A percentile compares a stretch with the other conserved stretches of the same genome.
These are phyloP conservation scores for Drosophila eugracilis DNA, from an alignment of 1,140 invertebrate genomes.

Conservation along the genomic window DNA sequence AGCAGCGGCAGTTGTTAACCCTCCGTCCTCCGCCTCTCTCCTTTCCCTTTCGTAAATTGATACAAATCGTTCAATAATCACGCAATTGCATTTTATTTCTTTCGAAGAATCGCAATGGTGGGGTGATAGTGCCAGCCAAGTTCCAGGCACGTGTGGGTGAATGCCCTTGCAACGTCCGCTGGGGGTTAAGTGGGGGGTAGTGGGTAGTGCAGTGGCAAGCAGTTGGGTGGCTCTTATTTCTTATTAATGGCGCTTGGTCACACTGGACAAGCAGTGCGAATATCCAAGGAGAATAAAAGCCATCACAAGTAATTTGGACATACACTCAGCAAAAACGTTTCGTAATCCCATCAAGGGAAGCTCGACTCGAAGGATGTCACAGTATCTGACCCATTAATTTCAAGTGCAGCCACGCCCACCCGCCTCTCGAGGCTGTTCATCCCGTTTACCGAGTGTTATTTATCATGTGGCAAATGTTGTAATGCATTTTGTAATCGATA, in stretches of 20 bases:
- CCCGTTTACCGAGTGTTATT: constrained; percentile 63
- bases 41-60: constrained; percentile 62
- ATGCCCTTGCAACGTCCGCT: constrained; percentile 22
- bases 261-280: not conserved
- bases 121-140: constrained; percentile 1
- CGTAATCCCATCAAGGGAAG: not conserved
- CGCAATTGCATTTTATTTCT: constrained; percentile 76
- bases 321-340: too few relatives aligned
- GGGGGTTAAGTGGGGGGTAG: not conserved
- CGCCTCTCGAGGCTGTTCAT: not conserved
- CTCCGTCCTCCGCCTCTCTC: not conserved
- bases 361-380: not conserved
- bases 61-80: constrained; percentile 83
- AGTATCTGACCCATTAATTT: constrained; percentile 20
- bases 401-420: constrained; percentile 16
- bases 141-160: constrained; percentile 33
- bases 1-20: constrained; percentile 1
- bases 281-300: not conserved
- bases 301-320: not conserved
- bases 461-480: constrained; percentile 78
- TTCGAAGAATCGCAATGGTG: not conserved
- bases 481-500: constrained; percentile 83
- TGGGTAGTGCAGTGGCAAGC: not conserved
- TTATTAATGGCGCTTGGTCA: constrained; percentile 10
- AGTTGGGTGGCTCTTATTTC: not conserved